These are phyloP conservation scores for Sinocyclocheilus anshuiensis DNA, from an alignment of 2,113 vertebrate genomes.

Conservation along the genomic window DNA sequence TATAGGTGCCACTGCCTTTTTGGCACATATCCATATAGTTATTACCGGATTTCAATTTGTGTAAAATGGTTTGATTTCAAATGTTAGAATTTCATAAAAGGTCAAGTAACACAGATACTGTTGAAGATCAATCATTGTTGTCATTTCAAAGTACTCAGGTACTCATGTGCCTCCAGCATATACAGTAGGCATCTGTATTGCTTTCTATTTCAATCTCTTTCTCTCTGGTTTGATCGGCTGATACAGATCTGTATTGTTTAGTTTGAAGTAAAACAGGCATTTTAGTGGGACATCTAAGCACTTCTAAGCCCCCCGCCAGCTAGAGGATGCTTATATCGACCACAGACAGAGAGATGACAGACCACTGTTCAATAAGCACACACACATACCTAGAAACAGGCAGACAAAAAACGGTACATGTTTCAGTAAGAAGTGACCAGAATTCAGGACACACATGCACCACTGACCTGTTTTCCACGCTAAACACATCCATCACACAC, in stretches of 20 bases:
- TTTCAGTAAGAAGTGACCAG: background rate
- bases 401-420: background rate
- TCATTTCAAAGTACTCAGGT: too few species aligned
- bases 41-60: background rate
- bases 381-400: background rate
- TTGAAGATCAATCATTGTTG: background rate
- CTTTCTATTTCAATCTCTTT: background rate
- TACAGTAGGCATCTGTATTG: background rate
- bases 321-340: slow-evolving; percentile 23
- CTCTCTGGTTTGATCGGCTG: background rate
- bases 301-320: background rate
- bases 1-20: background rate
- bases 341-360: slow-evolving; percentile 21
- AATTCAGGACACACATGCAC: background rate
- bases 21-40: background rate
- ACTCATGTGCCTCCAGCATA: background rate
- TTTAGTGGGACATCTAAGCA: slow-evolving; percentile 25
- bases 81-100: background rate
- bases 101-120: background rate
- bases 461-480: background rate
- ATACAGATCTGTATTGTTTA: slow-evolving; percentile 36
- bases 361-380: background rate
- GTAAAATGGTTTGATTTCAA: background rate
- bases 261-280: slow-evolving; percentile 31
- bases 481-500: slow-evolving; percentile 7